A percentile compares a stretch with the other conserved stretches of the same genome.
These are phyloP conservation scores for Stichopus chloronotus DNA, from an alignment of 35 echinoderm and acorn worm genomes.

Conservation along the genomic window DNA sequence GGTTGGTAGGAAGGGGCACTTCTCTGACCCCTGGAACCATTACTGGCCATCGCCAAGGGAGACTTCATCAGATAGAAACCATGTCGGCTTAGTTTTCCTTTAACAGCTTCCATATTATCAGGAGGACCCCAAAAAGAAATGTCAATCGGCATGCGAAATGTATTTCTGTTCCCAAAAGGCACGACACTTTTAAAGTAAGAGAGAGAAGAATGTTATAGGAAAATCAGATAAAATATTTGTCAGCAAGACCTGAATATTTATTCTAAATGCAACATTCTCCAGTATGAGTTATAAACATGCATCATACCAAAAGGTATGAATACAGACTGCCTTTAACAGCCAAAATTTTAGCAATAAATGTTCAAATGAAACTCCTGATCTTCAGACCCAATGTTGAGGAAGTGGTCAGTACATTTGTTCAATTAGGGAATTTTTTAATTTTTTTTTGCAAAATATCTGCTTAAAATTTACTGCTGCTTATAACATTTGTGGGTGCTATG, in stretches of 20 bases:
- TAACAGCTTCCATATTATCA: conserved; percentile 58
- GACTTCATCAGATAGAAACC: conserved; percentile 33
- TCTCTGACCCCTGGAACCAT: background rate
- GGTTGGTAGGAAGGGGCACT: conserved; percentile 60
- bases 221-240: background rate
- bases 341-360: too few species aligned
- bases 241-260: background rate
- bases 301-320: too few species aligned
- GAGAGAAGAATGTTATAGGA: conserved; percentile 2
- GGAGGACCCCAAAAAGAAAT: conserved; percentile 76
- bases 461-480: too few species aligned
- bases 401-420: too few species aligned
- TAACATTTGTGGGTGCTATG: too few species aligned
- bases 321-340: too few species aligned
- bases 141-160: conserved; percentile 80
- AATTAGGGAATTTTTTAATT: too few species aligned
- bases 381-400: too few species aligned
- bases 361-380: too few species aligned
- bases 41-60: background rate
- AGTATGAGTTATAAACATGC: too few species aligned
- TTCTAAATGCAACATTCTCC: too few species aligned
- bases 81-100: conserved; percentile 42
- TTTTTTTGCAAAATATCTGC: too few species aligned
- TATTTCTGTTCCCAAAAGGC: conserved; percentile 74
- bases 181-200: conserved; percentile 60